Evolutionary conservation across 1,140 invertebrate species (phyloP), one percentile per base, ranked within the genome.

Genomic region (Chelonus insularis): DNA sequence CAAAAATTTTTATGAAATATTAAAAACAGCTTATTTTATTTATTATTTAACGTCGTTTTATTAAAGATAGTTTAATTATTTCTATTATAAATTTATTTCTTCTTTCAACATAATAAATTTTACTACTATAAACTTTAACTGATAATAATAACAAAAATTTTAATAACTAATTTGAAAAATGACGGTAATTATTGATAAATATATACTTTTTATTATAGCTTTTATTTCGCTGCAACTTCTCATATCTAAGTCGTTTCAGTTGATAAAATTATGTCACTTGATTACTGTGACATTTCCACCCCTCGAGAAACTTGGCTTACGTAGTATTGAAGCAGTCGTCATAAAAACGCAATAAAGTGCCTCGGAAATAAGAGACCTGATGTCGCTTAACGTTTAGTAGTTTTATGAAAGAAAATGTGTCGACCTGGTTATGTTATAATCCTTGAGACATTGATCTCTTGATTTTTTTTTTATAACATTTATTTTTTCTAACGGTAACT

Each of bases 281-380:
- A 45, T 21, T 45, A 16, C 20, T 16, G 43, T 45, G 16, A 45
- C 43, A 45, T 16, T 45, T 41, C 14, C 20, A 11, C 16, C 43
- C 9, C 43, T 20, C 16, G 16, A 45, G 43, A 21, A 45, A 45
- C 14, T 45, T 45, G 43, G 43, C 43, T 18, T 18, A 16, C 16
- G 43, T 11, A 45, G 43, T 21, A 45, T 45, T 16, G 43, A 45
- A 18, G 43, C 16, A 21, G 14, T 45, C 14, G 18, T 18, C 2
- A 45, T 45, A 45, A 45, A 18, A 45, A 21, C 14, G 43, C 43
- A 45, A 20, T 45, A 45, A 45, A 45, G 43, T 45, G 43, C 16
- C 5, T n/a, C 18, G 43, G 18, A 20, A 45, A 45, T 45, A 45
- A 45, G 16, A 45, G 16, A 45, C 14, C 16, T 45, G 9, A 7